Percentiles rank a stretch among this genome's conserved stretches.
Evolutionary conservation across 2,888 invertebrate genomes (phyloP).

Genomic region (Pseudococcus jackbeardsleyi): DNA sequence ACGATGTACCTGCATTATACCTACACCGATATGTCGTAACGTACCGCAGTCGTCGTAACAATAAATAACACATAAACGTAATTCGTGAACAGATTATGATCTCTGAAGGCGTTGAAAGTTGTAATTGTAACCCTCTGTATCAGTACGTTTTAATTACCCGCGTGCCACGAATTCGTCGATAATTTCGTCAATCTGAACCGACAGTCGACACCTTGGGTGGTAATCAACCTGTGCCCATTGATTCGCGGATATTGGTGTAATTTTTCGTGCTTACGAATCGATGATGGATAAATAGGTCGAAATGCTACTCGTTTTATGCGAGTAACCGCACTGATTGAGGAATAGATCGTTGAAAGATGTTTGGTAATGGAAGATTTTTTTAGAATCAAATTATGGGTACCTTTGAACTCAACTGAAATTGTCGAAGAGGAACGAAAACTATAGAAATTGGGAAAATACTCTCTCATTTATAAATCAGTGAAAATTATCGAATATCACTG

Average conservation of each 20-base stretch:
- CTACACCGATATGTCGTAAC: not conserved
- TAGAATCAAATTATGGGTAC: no score
- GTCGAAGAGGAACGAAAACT: no score
- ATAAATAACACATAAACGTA: slow-evolving; percentile 42
- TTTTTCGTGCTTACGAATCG: not conserved
- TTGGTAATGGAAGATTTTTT: no score
- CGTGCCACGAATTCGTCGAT: slow-evolving; percentile 15
- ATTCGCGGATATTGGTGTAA: not conserved
- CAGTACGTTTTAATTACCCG: slow-evolving; percentile 13
- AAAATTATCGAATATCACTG: no score
- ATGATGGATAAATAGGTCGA: not conserved
- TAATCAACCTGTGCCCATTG: slow-evolving; percentile 5
- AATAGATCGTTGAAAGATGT: no score
- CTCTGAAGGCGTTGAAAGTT: slow-evolving; percentile 55
- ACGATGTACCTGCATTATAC: not conserved
- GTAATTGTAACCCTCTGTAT: not conserved
- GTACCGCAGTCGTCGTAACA: not conserved
- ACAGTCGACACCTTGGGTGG: slow-evolving; percentile 39
- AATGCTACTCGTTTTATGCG: not conserved
- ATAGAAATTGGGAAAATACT: no score
- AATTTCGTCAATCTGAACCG: not conserved
- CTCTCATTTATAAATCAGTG: no score
- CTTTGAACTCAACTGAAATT: no score
- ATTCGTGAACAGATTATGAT: slow-evolving; percentile 26
- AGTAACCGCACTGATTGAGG: no score